Evolutionary conservation across 2,888 invertebrate genomes (phyloP).

Genomic region (Muscina levida): DNA sequence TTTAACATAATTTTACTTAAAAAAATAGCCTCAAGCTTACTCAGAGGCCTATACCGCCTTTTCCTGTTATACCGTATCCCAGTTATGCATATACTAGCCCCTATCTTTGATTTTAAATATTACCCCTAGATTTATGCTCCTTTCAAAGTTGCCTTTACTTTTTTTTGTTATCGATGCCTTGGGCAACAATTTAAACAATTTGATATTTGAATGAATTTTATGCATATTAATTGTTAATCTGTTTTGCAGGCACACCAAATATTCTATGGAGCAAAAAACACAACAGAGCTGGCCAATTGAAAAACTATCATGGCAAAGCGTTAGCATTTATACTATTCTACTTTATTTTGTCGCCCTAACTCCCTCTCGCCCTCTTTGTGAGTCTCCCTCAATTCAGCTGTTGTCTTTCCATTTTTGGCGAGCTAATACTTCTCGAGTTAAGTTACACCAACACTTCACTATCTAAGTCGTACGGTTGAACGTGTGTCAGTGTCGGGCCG

Average conservation of each 20-base stretch:
- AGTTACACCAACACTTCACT: constrained; percentile 9
- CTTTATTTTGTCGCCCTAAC: too few relatives aligned
- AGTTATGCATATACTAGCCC: too few relatives aligned
- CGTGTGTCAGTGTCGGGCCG: not conserved
- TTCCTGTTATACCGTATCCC: too few relatives aligned
- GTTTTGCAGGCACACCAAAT: not conserved
- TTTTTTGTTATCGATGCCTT: too few relatives aligned
- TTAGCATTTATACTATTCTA: too few relatives aligned
- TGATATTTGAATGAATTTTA: not conserved
- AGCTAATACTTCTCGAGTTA: not conserved
- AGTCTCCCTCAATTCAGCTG: not conserved
- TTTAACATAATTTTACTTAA: too few relatives aligned
- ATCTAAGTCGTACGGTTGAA: not conserved
- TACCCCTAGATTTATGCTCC: too few relatives aligned
- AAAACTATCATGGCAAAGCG: not conserved
- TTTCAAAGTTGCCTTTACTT: too few relatives aligned
- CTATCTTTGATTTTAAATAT: too few relatives aligned
- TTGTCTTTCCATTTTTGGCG: constrained; percentile 15
- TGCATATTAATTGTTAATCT: constrained; percentile 23
- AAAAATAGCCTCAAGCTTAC: too few relatives aligned
- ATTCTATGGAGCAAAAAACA: not conserved
- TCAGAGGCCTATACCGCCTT: too few relatives aligned
- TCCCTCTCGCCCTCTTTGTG: not conserved
- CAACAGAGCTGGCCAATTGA: not conserved
- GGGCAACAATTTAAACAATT: too few relatives aligned